Base-by-base conservation (phyloP, 2,888 invertebrate species). In the Spialia ferax region DNA sequence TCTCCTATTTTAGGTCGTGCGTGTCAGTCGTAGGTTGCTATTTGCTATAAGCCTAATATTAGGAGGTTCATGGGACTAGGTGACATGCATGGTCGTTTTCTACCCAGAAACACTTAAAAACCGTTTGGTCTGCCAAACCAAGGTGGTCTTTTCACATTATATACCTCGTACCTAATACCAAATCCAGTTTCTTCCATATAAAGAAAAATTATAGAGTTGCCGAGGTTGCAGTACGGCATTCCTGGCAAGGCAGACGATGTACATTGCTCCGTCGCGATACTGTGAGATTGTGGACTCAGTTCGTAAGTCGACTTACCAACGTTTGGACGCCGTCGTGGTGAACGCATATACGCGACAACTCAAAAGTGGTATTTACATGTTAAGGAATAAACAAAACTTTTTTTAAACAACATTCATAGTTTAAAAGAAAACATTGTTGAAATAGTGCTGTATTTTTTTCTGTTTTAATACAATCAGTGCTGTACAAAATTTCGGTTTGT, bases 251-350 rank as follows among this genome's bases (percentile, higher is more conserved):
- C 81, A 84, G 75, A 71, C 73, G 75, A 71, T 76, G 79, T 76
- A 71, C 78, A 74, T 77, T 75, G 78, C 77, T 74, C 78, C 79
- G 79, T 70, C 73, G 71, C 72, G 73, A 77, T 74, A 70, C 72
- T 63, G 75, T 74, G 80, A 75, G 80, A 77, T 77, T 79, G 78
- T 56, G 50, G 42, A 67, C 70, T 84, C 90, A 93, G 93, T 93
- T 91, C 84, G 92, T 92, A 91, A 91, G 89, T 89, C 85, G 85
- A 84, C 86, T 82, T 82, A 82, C 81, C 78, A 78, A 79, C 71
- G 84, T 79, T 79, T 85, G 83, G 89, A 89, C 93, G 92, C 82
- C 75, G 73, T 78, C 79, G 79, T 77, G 75, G 76, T 66, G 26
- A 72, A 75, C 76, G 75, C 76, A 79, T 77, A 77, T 84, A 85